A percentile compares a stretch with the other conserved stretches of the same genome.
These are phyloP conservation scores for Eutolmus rufibarbis DNA, from an alignment of 2,888 invertebrate species.

Conservation along the genomic window DNA sequence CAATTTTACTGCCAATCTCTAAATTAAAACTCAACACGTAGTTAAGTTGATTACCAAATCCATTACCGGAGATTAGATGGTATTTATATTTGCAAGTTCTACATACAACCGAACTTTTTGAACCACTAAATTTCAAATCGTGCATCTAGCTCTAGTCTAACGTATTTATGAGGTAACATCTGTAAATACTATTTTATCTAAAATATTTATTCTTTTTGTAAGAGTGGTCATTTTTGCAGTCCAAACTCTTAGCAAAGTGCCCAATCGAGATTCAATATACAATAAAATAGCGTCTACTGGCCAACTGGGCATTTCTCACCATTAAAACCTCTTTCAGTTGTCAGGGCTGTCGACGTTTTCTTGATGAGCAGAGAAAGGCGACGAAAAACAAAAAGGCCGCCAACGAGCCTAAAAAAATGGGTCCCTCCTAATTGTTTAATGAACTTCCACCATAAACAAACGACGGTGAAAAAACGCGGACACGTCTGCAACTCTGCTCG, in stretches of 20 bases:
- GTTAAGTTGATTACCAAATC: too few relatives aligned
- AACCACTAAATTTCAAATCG: too few relatives aligned
- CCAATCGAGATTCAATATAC: neutral
- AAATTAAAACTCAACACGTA: too few relatives aligned
- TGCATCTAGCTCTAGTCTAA: too few relatives aligned
- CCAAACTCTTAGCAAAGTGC: neutral
- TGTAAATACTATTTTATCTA: too few relatives aligned
- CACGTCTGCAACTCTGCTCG: neutral
- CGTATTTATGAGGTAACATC: too few relatives aligned
- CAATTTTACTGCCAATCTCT: too few relatives aligned
- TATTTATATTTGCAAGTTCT: too few relatives aligned
- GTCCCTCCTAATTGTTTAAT: slow-evolving; percentile 48
- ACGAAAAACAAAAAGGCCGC: slow-evolving; percentile 30
- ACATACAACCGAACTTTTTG: too few relatives aligned
- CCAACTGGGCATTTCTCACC: neutral
- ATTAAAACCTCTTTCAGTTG: slow-evolving; percentile 21
- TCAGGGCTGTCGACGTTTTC: slow-evolving; percentile 25
- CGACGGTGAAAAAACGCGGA: slow-evolving; percentile 35
- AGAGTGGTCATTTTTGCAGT: neutral
- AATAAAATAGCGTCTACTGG: neutral
- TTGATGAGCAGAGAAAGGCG: slow-evolving; percentile 34
- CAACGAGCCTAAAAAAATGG: slow-evolving; percentile 24
- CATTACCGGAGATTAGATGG: too few relatives aligned
- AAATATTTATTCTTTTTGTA: too few relatives aligned
- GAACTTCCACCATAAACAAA: slow-evolving; percentile 48